Evolutionary conservation across 2,797 vertebrate genomes (phyloP), one percentile per base, ranked within the genome.

Genomic region (Sciaenops ocellatus): DNA sequence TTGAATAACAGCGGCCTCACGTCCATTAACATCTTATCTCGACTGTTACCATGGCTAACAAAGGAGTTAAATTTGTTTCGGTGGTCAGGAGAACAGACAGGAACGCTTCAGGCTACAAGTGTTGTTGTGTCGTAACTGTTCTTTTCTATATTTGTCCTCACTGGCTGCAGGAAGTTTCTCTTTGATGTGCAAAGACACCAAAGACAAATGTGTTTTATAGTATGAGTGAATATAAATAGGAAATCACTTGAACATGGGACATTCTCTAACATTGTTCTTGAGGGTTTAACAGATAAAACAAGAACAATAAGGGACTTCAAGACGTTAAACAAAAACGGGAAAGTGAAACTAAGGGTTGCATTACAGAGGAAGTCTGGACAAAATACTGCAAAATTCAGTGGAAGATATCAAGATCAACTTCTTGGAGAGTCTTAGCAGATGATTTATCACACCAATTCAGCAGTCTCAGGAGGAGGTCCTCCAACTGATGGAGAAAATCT

Each of bases 11-110:
- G 59, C 4, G 1, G 46, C 22, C 59, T 73, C 9, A 0, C 1
- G 3, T 62, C 71, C 62, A 51, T 64, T 24, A 66, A 64, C 34
- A 16, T 48, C 46, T 61, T 61, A 64, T 63, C 72, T 72, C 3
- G 0, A 20, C 41, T 61, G 52, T 55, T 13, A 6, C 34, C 34
- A 38, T 38, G 34, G 28, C 15, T 24, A 44, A 78, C 69, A 56
- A 59, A 83, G 13, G 9, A 17, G 26, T 22, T 17, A 3, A 9
- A 5, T 70, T 48, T 51, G 62, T 61, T 38, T 59, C 38, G 0
- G 52, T 18, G 20, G 64, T 28, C 46, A 38, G 18, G 12, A 38
- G 18, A 67, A 17, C 22, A 26, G 17, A 41, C 42, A 46, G n/a
- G 16, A 44, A n/a, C 5, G 0, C 24, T 0, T 17, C 24, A 12